phyloP scores from a whole-genome alignment of 1,140 invertebrate genomes.

The Hylaeus anthracinus region DNA sequence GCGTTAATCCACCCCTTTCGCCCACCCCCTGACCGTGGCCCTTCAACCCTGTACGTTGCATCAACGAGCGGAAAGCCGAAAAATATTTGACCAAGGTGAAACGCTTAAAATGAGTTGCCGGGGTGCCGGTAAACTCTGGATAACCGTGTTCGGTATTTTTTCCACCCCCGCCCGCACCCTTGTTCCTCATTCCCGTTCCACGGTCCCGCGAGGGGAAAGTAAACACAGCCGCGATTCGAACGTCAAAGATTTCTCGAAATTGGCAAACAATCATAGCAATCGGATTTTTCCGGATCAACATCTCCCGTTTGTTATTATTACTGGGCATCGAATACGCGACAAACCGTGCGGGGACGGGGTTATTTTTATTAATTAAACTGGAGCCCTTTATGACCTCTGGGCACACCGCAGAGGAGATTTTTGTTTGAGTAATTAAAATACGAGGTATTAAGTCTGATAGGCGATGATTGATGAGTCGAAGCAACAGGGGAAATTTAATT shows the following conservation, averaged over 20 bases:
- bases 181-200: not conserved
- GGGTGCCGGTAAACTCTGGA: not conserved
- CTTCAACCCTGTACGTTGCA: not conserved
- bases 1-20: not conserved
- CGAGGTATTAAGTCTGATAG: too few relatives aligned
- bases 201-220: not conserved
- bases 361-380: not conserved
- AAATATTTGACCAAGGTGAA: constrained; percentile 18
- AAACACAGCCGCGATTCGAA: not conserved
- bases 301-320: not conserved
- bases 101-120: not conserved
- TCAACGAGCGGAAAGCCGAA: not conserved
- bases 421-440: too few relatives aligned
- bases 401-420: too few relatives aligned
- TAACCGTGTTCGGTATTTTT: not conserved
- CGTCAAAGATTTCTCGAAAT: constrained; percentile 2
- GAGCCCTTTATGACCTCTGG: too few relatives aligned
- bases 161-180: too few relatives aligned
- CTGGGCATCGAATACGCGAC: not conserved
- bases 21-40: constrained; percentile 3
- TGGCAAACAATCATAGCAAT: not conserved
- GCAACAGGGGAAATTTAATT: too few relatives aligned
- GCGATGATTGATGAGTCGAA: too few relatives aligned
- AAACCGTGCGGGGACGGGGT: too few relatives aligned
- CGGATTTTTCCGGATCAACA: not conserved